Base-by-base conservation (phyloP, 2,888 invertebrate genomes). In the Synanthedon tipuliformis region DNA sequence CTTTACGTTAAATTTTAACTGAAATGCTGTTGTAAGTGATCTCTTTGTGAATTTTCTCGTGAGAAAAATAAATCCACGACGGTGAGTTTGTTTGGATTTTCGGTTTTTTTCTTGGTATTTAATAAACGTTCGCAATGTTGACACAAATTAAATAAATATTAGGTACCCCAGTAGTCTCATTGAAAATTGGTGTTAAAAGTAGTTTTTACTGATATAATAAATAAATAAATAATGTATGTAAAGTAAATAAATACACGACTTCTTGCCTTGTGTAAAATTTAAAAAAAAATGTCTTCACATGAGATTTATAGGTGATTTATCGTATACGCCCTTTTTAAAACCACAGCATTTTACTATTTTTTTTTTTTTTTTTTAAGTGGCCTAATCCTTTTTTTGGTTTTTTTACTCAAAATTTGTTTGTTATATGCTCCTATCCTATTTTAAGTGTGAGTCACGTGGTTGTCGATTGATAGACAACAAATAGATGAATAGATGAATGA, bases 251-350 rank as follows among this genome's bases (percentile, higher is more conserved):
- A 60, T 63, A 69, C 64, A 67, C 60, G 59, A 69, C 65, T 66
- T 75, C 73, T 75, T 74, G 73, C 75, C 75, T 74, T 75, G 68
- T 66, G 61, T 60, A 60, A 61, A 57, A 59, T 54, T 54, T 50
- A 59, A 34, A 34, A 10, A 34, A 10, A 34, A 53, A 56, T 59
- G 59, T 59, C 56, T 52, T 56, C 60, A 59, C 54, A 40, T 60
- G 59, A 57, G 54, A 50, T 16, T 50, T 48, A n/a, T n/a, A n/a
- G 11, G 50, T 49, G 15, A 49, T 15, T n/a, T 8, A 18, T 49
- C 16, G 18, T 49, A 23, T 23, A 16, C 3, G 49, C 18, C 11
- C 49, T 49, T 13, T 18, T 49, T 49, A 49, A 18, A 49, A 49
- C 49, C 49, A 49, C 49, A 49, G 23, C 45, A 45, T 13, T 15